These are phyloP conservation scores for Ophiodon elongatus DNA, from an alignment of 2,113 vertebrate species.

Conservation along the genomic window DNA sequence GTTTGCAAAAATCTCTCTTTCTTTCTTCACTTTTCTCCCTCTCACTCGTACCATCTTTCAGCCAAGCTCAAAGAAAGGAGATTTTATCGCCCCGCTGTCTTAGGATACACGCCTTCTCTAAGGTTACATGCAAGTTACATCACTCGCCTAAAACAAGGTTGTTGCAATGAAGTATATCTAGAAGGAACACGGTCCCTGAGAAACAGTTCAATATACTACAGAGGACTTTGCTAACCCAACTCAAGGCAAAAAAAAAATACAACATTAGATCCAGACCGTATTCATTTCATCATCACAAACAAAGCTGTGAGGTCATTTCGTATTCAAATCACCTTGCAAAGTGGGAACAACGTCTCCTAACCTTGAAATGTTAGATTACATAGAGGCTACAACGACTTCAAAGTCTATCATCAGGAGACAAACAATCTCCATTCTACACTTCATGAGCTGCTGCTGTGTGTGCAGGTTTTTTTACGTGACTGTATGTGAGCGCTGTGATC, in stretches of 20 bases:
- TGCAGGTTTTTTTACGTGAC: conserved; percentile 8
- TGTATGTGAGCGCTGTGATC: conserved; percentile 10
- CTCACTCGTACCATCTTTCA: conserved; percentile 49
- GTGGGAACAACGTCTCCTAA: conserved; percentile 48
- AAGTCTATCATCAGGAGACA: conserved; percentile 62
- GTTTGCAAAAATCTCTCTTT: conserved; percentile 68
- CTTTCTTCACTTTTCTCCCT: conserved; percentile 28
- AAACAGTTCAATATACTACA: conserved; percentile 64
- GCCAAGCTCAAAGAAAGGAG: conserved; percentile 78
- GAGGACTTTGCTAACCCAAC: conserved; percentile 66
- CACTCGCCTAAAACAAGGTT: conserved; percentile 80
- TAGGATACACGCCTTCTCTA: conserved; percentile 69
- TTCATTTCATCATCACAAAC: conserved; percentile 69
- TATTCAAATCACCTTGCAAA: conserved; percentile 61
- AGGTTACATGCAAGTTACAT: conserved; percentile 83
- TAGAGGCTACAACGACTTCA: conserved; percentile 53
- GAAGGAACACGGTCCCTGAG: conserved; percentile 66
- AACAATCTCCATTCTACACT: conserved; percentile 70
- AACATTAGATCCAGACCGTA: conserved; percentile 49
- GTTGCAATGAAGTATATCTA: conserved; percentile 75
- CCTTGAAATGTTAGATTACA: conserved; percentile 60
- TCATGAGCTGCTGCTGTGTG: conserved; percentile 42
- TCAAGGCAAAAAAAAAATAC: conserved; percentile 65
- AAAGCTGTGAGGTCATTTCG: conserved; percentile 56
- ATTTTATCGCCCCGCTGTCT: conserved; percentile 79